phyloP scores from a whole-genome alignment of 1,140 invertebrate genomes.

The Conopomorpha cramerella region DNA sequence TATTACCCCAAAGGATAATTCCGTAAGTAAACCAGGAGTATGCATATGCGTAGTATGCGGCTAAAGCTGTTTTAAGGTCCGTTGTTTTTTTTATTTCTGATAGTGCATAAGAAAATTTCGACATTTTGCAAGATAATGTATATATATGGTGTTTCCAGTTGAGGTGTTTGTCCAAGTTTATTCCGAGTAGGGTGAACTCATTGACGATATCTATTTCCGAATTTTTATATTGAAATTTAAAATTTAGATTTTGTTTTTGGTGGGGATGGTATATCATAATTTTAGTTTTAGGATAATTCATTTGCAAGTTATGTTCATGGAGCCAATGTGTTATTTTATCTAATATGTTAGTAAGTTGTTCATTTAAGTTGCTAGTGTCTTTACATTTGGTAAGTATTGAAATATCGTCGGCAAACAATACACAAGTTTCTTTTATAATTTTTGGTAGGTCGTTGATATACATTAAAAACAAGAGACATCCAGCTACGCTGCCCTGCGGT shows the following conservation, averaged over 20 bases:
- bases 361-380: neutral
- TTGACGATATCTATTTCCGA: neutral
- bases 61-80: neutral
- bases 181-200: neutral
- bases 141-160: conserved; percentile 3
- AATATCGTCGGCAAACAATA: conserved; percentile 1
- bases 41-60: conserved; percentile 1
- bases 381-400: neutral
- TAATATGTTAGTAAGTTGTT: neutral
- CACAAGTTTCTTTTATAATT: neutral
- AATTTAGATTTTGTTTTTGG: neutral
- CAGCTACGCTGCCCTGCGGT: conserved; percentile 1
- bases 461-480: conserved; percentile 1
- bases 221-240: neutral
- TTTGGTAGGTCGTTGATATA: conserved; percentile 2
- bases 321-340: neutral
- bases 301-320: neutral
- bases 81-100: conserved; percentile 1
- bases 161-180: conserved; percentile 1
- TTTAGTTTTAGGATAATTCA: neutral
- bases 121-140: neutral
- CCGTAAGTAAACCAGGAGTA: conserved; percentile 1
- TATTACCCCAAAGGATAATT: conserved; percentile 1
- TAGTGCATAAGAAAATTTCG: conserved; percentile 2
- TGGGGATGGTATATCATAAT: neutral